Evolutionary conservation across 2,797 vertebrate genomes (phyloP), one percentile per base, ranked within the genome.

Genomic region (Columba guinea): DNA sequence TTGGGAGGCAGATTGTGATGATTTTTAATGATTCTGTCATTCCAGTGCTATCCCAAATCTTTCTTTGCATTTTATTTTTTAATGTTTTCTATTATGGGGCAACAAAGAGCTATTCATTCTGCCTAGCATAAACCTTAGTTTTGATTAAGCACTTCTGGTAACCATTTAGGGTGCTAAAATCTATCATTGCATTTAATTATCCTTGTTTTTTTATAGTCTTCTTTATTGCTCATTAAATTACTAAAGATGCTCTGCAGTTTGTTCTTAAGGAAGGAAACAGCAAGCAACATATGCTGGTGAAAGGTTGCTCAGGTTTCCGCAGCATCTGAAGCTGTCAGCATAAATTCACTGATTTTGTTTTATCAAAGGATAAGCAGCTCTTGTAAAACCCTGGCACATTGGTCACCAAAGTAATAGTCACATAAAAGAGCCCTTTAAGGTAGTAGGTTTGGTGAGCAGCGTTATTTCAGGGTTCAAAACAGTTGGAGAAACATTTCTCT

Each of bases 121-220:
- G 79, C 87, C 85, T 82, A 89, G 76, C 20, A 67, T 59, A 94
- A 96, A 91, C 82, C 85, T 95, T 83, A 93, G 78, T 94, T 95
- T 95, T 94, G 96, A 96, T 88, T 95, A 91, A 95, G 90, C 58
- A 62, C 94, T 95, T 92, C 71, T 96, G 81, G 93, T 96, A 96
- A 94, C 77, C 73, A 92, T 94, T 95, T 92, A 89, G 86, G 91
- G 88, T 92, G 93, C 81, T 96, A 96, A 96, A 95, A 89, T 83
- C 93, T 92, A 92, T 95, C 84, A 85, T 94, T 96, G 84, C 89
- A 96, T 95, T 95, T 96, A 96, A 95, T 96, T 96, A 97, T 92
- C 81, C 70, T 89, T 85, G 63, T 0, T 39, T 93, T 93, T 95
- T 96, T 92, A 97, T 93, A 52, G 91, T 84, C 84, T 44, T 53